These are phyloP conservation scores for Ectropis grisescens DNA, from an alignment of 1,140 invertebrate species.

Conservation along the genomic window DNA sequence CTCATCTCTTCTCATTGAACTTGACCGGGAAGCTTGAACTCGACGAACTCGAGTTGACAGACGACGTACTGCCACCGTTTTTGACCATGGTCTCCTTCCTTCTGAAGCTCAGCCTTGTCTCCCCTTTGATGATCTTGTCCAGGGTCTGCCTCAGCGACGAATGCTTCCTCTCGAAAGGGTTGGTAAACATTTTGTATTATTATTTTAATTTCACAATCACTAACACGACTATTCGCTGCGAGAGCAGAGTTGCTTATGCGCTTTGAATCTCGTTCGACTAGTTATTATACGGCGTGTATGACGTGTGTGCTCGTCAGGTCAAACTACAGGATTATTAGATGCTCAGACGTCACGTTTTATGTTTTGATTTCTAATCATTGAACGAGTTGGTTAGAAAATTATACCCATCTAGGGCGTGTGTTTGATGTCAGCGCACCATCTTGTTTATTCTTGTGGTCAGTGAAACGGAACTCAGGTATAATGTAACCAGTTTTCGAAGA, in stretches of 20 bases:
- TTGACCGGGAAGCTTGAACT: constrained; percentile 25
- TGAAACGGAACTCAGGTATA: no score
- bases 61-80: constrained; percentile 31
- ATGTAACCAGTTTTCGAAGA: no score
- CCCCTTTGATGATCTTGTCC: constrained; percentile 42
- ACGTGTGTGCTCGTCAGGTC: constrained; percentile 23
- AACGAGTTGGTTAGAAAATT: no score
- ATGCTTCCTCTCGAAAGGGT: constrained; percentile 60
- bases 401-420: no score
- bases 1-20: constrained; percentile 42
- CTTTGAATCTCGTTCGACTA: constrained; percentile 11
- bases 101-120: constrained; percentile 42
- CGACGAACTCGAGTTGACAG: constrained; percentile 26
- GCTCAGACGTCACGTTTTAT: constrained; percentile 9
- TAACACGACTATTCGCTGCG: constrained; percentile 22
- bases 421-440: no score
- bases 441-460: no score
- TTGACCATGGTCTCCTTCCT: constrained; percentile 35
- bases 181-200: constrained; percentile 47
- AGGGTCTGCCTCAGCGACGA: constrained; percentile 51
- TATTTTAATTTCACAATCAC: constrained; percentile 6
- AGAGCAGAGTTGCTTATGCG: constrained; percentile 26
- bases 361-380: constrained; percentile 6
- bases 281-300: constrained; percentile 25
- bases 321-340: constrained; percentile 2